Evolutionary conservation across 2,113 vertebrate genomes (phyloP), one percentile per base, ranked within the genome.

Genomic region (Cercopithecus mona): DNA sequence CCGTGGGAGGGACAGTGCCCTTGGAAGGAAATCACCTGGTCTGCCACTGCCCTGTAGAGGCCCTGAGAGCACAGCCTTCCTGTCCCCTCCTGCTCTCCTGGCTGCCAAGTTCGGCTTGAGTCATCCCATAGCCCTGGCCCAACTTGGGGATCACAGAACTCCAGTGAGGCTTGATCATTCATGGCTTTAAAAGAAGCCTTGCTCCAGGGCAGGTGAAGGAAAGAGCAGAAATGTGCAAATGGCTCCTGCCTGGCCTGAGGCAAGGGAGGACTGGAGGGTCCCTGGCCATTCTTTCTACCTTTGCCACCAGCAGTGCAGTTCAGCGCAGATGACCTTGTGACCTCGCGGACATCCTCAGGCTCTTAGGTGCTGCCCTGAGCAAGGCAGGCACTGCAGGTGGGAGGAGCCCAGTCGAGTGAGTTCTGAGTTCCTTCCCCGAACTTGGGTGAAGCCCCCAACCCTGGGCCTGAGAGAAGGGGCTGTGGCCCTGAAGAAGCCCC

Each of bases 291-390:
- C 9, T 85, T 66, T 25, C 27, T 50, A 8, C 75, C 75, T 83
- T 93, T 50, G 59, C 68, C 22, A 25, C 43, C 11, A 17, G 32
- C 35, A 14, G 43, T 0, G 0, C 57, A 40, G 84, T 45, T 38
- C 78, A 57, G 18, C 8, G 3, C 3, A 7, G n/a, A 66, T 2
- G 17, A 13, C 27, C 27, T 32, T 1, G 1, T 5, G 18, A 48
- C 38, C 22, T 72, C 48, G 22, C 0, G 20, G 50, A 40, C 13
- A 27, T 5, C 38, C 43, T 50, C 35, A 4, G 3, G 38, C 57
- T 16, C 66, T 66, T 20, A 68, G 55, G 76, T 23, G 66, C 38
- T 57, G 70, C 57, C 68, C 57, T 57, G 32, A 82, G 35, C 10
- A 0, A 55, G 22, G 7, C 32, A 2, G 7, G 48, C 27, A 16